Evolutionary conservation across 2,797 vertebrate genomes (phyloP), one percentile per base, ranked within the genome.

Genomic region (Xenopus petersii): DNA sequence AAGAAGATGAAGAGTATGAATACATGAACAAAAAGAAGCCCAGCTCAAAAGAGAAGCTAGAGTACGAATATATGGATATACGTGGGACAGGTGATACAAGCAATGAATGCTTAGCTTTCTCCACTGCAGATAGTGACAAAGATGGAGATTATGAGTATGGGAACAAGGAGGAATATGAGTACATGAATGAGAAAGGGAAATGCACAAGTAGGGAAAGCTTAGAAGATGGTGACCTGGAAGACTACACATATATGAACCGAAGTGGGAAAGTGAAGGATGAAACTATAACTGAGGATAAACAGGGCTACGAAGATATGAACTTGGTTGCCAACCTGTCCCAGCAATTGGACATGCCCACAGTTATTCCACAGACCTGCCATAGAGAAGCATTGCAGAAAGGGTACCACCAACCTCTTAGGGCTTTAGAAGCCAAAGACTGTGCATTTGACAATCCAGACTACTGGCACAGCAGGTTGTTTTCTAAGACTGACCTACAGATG

Each of bases 401-500:
- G 62, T 93, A 90, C 84, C 91, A 95, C 84, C 96, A 94, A 81
- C 82, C 88, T 16, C 92, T 94, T 67, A 92, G 93, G 56, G 89
- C 87, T 26, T 69, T 91, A 75, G 91, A 92, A 69, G 88, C 88
- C 10, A 88, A 88, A 58, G 94, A 91, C 87, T 92, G 93, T 12
- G 96, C 96, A n/a, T 98, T 98, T 81, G 96, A 98, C 83, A 98
- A 98, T 84, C 97, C 96, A 4, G 96, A 97, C 83, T 98, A 98
- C 79, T 98, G 97, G 96, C 95, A 98, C 84, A 98, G 96, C 89
- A 93, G 95, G 83, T 89, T 96, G 73, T 96, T 98, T 82, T 86
- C 93, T 74, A 96, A 98, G 76, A 82, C 86, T 56, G 95, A 95
- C 64, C 86, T 90, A 33, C 90, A 96, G 71, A 88, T 93, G 79